Evolutionary conservation across 2,888 invertebrate species (phyloP), one percentile per base, ranked within the genome.

Genomic region (Eristalis pertinax): DNA sequence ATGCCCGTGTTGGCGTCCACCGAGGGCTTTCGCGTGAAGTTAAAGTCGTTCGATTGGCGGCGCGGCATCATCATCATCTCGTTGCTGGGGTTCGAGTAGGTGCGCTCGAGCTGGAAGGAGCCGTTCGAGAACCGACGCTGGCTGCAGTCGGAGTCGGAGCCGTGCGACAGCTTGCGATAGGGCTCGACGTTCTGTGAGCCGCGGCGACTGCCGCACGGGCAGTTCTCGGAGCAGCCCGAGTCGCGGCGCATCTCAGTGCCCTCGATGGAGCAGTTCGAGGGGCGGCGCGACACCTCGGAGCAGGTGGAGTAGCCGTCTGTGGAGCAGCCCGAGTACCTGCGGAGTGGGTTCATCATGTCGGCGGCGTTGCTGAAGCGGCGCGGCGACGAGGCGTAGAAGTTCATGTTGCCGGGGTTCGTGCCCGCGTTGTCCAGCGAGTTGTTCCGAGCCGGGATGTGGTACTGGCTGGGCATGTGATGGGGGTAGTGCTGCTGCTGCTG

Each of bases 361-460:
- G 96, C 96, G 89, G 96, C 96, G 32, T 96, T 95, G 65, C 96
- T 96, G 90, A 96, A 92, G 88, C 96, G 93, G 43, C 96, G 93
- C 22, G 96, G 90, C 92, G 90, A 90, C 88, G 91, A 92, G 29
- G 90, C 89, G 89, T 91, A 92, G 89, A 91, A 92, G 88, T 90
- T 91, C 68, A 89, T 89, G 64, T 89, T 89, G 35, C 75, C 73
- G 58, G 72, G 3, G 26, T 68, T 38, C 35, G 89, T 32, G 38
- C 72, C 84, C 38, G 89, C 73, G 88, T 89, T 88, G 2, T 85
- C 88, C 35, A 89, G 83, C 1, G 89, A 89, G 74, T 87, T 89
- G 50, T 72, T 84, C 22, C 82, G 67, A 15, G 81, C 62, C 60
- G 78, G 88, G 63, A 68, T 89, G 22, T 89, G 89, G 26, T 62